Base-by-base conservation (phyloP, 2,113 vertebrate genomes). In the Dendropsophus ebraccatus region DNA sequence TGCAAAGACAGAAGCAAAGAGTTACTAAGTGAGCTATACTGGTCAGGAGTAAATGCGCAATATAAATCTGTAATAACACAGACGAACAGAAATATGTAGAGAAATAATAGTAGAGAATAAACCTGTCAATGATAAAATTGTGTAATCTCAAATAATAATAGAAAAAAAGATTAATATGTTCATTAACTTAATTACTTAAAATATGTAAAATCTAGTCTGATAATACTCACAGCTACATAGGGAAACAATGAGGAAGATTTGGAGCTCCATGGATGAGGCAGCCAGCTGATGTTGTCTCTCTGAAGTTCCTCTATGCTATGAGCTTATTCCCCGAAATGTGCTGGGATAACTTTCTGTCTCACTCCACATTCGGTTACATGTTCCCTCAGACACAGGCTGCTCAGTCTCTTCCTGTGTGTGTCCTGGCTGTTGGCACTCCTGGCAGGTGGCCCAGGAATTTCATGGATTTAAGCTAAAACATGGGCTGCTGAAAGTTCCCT, bases 321-420 rank as follows among this genome's bases (percentile, higher is more conserved):
- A 58, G 37, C 17, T 45, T 35, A 14, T 23, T 25, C 60, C 41
- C 21, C 32, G 37, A 58, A 12, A 30, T 12, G 30, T 32, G 32
- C 74, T 16, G 45, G n/a, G 76, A 79, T 60, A 79, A 56, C 7
- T 41, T 8, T 19, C 30, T 32, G 12, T 32, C 58, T 35, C 30
- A 30, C 30, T 79, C 76, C 35, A 17, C 16, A 13, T 8, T 37
- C 28, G 41, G 25, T 58, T 41, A 58, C 56, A 80, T 30, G 45
- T 76, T 21, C 62, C 77, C 54, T n/a, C 77, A 62, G 77, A 14
- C 52, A 60, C 77, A 62, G 77, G 12, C 52, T 58, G 54, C 35
- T 60, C 54, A 79, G 76, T 32, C 76, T 79, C 54, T 62, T 80
- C 54, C 77, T 80, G 54, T 58, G 77, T 41, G 54, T 60, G 30